phyloP scores from a whole-genome alignment of 2,797 vertebrate genomes.

The Myotis myotis region DNA sequence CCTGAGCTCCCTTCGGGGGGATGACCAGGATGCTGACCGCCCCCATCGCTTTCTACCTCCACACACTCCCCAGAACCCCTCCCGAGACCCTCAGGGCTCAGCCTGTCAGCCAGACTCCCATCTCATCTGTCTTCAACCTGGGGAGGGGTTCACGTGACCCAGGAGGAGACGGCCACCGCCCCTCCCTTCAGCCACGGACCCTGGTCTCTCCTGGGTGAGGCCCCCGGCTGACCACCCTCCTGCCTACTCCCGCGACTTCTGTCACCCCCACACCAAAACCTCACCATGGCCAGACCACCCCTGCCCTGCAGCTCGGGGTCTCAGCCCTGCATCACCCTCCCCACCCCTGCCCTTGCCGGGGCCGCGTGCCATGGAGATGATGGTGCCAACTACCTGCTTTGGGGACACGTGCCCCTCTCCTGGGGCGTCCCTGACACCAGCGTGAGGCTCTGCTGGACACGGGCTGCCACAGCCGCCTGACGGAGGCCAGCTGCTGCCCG shows the following conservation, averaged over 20 bases:
- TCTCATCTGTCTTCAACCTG: neutral
- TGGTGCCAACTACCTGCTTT: neutral
- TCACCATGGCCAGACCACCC: neutral
- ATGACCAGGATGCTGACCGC: accelerated
- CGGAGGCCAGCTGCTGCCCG: accelerated
- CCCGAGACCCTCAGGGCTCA: neutral
- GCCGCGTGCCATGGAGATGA: neutral
- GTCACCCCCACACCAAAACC: neutral
- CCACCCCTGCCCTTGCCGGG: neutral
- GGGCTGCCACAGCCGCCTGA: neutral
- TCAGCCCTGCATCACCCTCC: accelerated
- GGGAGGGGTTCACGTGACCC: neutral
- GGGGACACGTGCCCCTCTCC: neutral
- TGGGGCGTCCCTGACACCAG: neutral
- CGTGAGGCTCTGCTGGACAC: neutral
- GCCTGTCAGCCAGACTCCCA: neutral
- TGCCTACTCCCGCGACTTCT: neutral
- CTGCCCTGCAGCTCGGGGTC: neutral
- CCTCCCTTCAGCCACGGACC: neutral
- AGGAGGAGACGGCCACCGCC: neutral
- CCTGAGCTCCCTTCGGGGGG: accelerated
- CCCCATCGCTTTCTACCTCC: neutral
- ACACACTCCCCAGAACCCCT: neutral
- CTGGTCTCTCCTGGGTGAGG: neutral
- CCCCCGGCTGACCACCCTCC: neutral